A percentile compares a stretch with the other conserved stretches of the same genome.
Evolutionary conservation across 2,888 invertebrate genomes (phyloP).

Genomic region (Empis stercorea): DNA sequence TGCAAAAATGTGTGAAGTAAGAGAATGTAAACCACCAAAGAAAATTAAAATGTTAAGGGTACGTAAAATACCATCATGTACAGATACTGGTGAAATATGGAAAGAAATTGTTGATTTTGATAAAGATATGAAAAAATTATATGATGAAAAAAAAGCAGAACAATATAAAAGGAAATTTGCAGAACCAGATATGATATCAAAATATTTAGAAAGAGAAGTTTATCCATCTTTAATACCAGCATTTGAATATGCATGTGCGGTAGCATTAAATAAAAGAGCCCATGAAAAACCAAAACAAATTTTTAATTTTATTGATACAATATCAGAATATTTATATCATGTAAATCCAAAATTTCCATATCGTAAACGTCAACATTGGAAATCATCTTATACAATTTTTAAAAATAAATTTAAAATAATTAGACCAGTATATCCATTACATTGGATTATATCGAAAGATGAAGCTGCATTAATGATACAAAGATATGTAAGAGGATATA

Average conservation of each 20-base stretch:
- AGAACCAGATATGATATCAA: not conserved
- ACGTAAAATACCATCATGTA: no score
- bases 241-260: not conserved
- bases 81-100: not conserved
- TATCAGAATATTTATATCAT: slow-evolving; percentile 5
- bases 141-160: not conserved
- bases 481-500: slow-evolving; percentile 2
- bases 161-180: not conserved
- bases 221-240: slow-evolving; percentile 1
- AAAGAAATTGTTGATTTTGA: not conserved
- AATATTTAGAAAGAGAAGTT: not conserved
- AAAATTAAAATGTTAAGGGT: no score
- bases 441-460: slow-evolving; percentile 4
- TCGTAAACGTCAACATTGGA: slow-evolving; percentile 1
- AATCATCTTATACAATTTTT: not conserved
- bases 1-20: no score
- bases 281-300: not conserved
- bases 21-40: no score
- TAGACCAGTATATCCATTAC: slow-evolving; percentile 6
- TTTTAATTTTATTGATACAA: slow-evolving; percentile 5
- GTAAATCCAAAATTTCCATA: not conserved
- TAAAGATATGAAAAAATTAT: not conserved
- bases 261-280: not conserved
- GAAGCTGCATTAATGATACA: slow-evolving; percentile 8
- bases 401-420: not conserved